A percentile compares a stretch with the other conserved stretches of the same genome.
phyloP scores from a whole-genome alignment of 2,888 invertebrate genomes.

The Orchesellides sinensis region DNA sequence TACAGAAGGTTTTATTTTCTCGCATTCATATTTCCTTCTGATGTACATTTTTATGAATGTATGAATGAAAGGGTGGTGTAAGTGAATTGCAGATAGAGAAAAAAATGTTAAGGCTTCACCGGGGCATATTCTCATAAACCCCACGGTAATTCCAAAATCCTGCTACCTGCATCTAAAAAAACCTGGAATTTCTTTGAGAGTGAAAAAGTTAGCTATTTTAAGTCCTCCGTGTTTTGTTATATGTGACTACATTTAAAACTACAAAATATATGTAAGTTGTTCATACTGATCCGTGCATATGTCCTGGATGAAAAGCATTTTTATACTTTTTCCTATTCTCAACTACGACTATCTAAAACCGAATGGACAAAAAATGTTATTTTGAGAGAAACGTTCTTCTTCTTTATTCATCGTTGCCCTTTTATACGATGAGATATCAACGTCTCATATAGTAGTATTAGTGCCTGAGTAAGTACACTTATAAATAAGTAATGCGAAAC shows the following conservation, averaged over 20 bases:
- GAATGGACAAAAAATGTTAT: background rate
- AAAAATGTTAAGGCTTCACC: conserved; percentile 23
- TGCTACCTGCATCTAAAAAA: conserved; percentile 41
- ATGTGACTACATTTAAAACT: conserved; percentile 7
- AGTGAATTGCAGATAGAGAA: conserved; percentile 10
- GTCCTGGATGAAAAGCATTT: background rate
- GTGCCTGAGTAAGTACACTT: conserved; percentile 58
- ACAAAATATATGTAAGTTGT: background rate
- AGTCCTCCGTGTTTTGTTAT: background rate
- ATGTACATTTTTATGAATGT: conserved; percentile 52
- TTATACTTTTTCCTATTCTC: background rate
- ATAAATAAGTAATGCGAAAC: conserved; percentile 60
- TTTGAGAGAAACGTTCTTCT: conserved; percentile 12
- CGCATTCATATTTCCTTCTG: conserved; percentile 56
- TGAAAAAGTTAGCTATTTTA: background rate
- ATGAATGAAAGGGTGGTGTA: conserved; percentile 47
- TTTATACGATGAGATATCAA: conserved; percentile 9
- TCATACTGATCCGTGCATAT: background rate
- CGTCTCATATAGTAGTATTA: conserved; percentile 40
- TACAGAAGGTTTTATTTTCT: conserved; percentile 16
- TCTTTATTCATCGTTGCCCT: conserved; percentile 15
- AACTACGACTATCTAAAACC: background rate
- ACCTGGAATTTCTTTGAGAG: background rate
- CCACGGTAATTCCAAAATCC: conserved; percentile 15
- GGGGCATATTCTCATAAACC: conserved; percentile 22